These are phyloP conservation scores for Fulmarus glacialis DNA, from an alignment of 2,113 vertebrate genomes.

Conservation along the genomic window DNA sequence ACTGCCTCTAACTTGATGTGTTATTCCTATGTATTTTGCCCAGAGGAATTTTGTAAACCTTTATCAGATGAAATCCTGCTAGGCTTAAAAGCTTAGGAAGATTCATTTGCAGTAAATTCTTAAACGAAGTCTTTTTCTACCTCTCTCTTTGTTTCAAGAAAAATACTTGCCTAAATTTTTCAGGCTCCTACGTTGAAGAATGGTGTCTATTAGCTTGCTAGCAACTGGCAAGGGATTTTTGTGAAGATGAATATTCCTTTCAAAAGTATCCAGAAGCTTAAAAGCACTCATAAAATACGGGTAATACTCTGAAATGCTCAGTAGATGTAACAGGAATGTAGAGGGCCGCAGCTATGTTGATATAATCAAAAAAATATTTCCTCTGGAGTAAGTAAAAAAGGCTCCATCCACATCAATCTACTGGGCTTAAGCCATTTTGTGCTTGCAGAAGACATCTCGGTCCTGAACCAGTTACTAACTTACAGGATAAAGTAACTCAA, in stretches of 20 bases:
- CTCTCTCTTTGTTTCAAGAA: background rate
- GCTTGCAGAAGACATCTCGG: background rate
- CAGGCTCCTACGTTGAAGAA: background rate
- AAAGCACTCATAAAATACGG: background rate
- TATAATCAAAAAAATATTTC: constrained; percentile 5
- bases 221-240: background rate
- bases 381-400: background rate
- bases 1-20: background rate
- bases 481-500: background rate
- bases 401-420: background rate
- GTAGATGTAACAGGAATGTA: background rate
- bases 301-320: constrained; percentile 16
- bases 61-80: background rate
- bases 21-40: background rate
- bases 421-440: background rate
- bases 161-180: background rate
- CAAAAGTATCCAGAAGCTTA: background rate
- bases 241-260: constrained; percentile 28
- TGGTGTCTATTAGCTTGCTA: background rate
- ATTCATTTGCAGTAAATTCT: background rate
- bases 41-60: background rate
- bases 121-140: background rate
- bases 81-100: background rate
- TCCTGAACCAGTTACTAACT: background rate
- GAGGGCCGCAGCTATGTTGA: constrained; percentile 4